Evolutionary conservation across 2,113 vertebrate genomes (phyloP).

Genomic region (Leiothrix lutea): DNA sequence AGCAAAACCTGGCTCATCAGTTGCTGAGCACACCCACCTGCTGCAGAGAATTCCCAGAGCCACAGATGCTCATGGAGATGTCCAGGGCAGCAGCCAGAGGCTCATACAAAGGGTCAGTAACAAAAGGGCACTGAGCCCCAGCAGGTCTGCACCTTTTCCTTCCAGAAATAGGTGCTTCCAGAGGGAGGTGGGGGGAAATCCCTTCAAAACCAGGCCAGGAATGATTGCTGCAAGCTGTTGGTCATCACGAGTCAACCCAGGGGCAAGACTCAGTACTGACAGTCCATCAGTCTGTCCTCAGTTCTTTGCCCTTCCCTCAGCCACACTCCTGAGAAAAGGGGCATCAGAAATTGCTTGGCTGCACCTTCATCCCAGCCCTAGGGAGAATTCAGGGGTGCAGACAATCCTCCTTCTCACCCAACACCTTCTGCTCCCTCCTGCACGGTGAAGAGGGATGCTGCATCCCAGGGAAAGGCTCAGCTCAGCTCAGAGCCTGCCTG

Average conservation of each 20-base stretch:
- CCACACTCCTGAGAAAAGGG: neutral
- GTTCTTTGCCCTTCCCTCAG: neutral
- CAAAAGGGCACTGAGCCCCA: neutral
- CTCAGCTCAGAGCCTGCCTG: neutral
- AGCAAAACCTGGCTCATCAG: neutral
- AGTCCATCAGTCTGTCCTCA: accelerated
- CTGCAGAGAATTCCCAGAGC: neutral
- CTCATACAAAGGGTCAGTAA: neutral
- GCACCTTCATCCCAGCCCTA: neutral
- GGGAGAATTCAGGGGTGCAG: neutral
- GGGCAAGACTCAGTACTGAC: neutral
- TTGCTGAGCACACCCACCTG: neutral
- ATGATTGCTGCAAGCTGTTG: neutral
- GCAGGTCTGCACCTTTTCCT: neutral
- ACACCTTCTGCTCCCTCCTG: neutral
- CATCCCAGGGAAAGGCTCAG: neutral
- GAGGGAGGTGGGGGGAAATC: neutral
- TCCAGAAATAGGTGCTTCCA: neutral
- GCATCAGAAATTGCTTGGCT: neutral
- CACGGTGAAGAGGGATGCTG: neutral
- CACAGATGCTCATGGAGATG: neutral
- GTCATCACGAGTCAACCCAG: neutral
- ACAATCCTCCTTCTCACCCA: neutral
- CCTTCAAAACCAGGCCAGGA: slow-evolving; percentile 25
- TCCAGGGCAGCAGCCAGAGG: neutral